Conservation (phyloP, 2,113 vertebrate species). For the Syngnathus floridae region DNA sequence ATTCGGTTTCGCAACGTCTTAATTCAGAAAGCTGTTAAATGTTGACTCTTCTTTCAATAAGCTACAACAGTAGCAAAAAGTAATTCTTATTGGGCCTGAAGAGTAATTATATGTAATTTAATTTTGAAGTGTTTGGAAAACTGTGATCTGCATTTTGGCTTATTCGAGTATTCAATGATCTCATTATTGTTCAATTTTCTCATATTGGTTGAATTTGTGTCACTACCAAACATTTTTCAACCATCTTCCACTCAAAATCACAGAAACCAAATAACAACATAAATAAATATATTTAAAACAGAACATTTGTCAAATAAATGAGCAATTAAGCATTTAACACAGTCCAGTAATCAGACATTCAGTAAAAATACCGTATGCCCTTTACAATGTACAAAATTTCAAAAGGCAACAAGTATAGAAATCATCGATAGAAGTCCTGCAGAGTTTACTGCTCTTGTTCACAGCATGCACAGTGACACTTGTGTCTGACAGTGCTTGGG, state of each 20-base stretch:
- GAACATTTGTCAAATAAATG: slow-evolving; percentile 55
- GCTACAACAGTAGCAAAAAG: not conserved
- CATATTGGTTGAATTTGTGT: not conserved
- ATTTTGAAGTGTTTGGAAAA: not conserved
- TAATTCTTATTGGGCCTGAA: not conserved
- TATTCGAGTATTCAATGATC: not conserved
- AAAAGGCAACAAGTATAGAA: slow-evolving; percentile 54
- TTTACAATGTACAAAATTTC: slow-evolving; percentile 53
- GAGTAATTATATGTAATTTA: not conserved
- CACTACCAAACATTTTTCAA: not conserved
- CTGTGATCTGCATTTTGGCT: not conserved
- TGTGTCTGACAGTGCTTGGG: slow-evolving; percentile 38
- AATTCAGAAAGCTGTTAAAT: too few relatives aligned
- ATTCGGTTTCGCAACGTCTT: slow-evolving; percentile 24
- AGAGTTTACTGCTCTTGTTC: slow-evolving; percentile 1
- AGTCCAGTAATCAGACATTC: slow-evolving; percentile 30
- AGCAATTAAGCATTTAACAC: slow-evolving; percentile 19
- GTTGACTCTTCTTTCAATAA: too few relatives aligned
- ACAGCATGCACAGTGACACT: slow-evolving; percentile 21
- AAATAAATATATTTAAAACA: slow-evolving; percentile 40
- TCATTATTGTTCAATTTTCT: too few relatives aligned
- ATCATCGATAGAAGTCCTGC: slow-evolving; percentile 18
- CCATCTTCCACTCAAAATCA: not conserved
- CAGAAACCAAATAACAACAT: not conserved
- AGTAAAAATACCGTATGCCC: slow-evolving; percentile 37